Base-by-base conservation (phyloP, 2,888 invertebrate species). In the Epirrhoe tristata region DNA sequence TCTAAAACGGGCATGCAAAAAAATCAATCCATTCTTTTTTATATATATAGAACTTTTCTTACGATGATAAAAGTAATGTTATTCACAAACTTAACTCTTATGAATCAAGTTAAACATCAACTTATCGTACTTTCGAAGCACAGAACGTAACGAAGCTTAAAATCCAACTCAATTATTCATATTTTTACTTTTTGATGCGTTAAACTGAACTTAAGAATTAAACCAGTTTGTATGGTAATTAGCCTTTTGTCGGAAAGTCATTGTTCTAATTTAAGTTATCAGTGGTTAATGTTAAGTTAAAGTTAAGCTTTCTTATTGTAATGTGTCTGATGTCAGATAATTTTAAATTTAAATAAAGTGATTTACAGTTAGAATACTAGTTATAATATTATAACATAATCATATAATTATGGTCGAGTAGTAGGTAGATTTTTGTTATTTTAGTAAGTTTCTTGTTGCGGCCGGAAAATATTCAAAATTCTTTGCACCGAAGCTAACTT, bases 161-260 rank as follows among this genome's bases (percentile, higher is more conserved):
- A 88, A 87, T 84, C 81, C 84, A 79, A 85, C 79, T 87, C 86
- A 84, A 90, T 90, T 90, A 89, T 88, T 90, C 89, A 90, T 90
- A 89, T 86, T 84, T 79, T 78, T 76, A 81, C 83, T 84, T 84
- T 88, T 83, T 86, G 85, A 85, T 85, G 85, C 81, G 82, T 85
- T 82, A 78, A 82, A 79, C 75, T 83, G 79, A 82, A 84, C 79
- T 81, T 81, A 77, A 82, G 79, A 85, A 81, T 81, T 79, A 81
- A 88, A 87, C 85, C 84, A 76, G 88, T 84, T 86, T 82, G 81
- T 86, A 86, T 87, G 86, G 76, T 89, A 90, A 90, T 90, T 85
- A 85, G 75, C 75, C 79, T 81, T 79, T 77, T 80, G 84, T 84
- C 79, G 82, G 80, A 82, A 81, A 85, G 77, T 77, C 81, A 86